phyloP scores from a whole-genome alignment of 2,113 vertebrate species.

The Zingel zingel region DNA sequence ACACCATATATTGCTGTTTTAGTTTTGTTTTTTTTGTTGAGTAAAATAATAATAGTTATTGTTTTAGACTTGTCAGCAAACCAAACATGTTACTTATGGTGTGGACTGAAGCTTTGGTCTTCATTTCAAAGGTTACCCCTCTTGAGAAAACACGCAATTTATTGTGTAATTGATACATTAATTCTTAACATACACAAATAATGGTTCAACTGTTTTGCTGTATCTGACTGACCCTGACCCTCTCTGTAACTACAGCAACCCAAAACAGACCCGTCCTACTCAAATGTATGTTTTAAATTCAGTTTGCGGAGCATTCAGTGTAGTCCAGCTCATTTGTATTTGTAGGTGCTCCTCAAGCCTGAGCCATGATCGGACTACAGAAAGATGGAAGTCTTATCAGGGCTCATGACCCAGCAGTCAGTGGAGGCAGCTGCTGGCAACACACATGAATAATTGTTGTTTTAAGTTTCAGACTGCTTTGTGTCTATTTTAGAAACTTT shows the following conservation, averaged over 20 bases:
- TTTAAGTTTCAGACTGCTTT: conserved; percentile 39
- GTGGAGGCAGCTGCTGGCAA: conserved; percentile 39
- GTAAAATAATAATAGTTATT: background rate
- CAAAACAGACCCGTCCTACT: background rate
- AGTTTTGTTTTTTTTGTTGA: background rate
- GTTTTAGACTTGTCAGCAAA: background rate
- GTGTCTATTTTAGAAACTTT: conserved; percentile 28
- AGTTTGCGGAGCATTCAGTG: background rate
- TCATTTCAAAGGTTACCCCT: conserved; percentile 13
- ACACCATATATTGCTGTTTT: background rate
- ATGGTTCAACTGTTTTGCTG: background rate
- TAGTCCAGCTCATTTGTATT: conserved; percentile 39
- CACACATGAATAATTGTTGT: conserved; percentile 40
- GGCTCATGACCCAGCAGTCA: conserved; percentile 49
- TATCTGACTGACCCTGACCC: background rate
- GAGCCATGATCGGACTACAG: conserved; percentile 36
- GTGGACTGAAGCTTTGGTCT: background rate
- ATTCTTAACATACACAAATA: conserved; percentile 6
- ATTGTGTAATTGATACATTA: conserved; percentile 6
- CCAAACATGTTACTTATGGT: background rate
- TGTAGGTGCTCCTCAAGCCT: conserved; percentile 23
- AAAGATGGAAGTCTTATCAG: conserved; percentile 37
- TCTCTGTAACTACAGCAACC: background rate
- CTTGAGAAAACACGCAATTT: background rate
- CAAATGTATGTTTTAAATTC: conserved; percentile 26